Percentiles rank a stretch among this genome's conserved stretches.
Conservation (phyloP, 2,113 vertebrate species). For the Microtus pennsylvanicus region DNA sequence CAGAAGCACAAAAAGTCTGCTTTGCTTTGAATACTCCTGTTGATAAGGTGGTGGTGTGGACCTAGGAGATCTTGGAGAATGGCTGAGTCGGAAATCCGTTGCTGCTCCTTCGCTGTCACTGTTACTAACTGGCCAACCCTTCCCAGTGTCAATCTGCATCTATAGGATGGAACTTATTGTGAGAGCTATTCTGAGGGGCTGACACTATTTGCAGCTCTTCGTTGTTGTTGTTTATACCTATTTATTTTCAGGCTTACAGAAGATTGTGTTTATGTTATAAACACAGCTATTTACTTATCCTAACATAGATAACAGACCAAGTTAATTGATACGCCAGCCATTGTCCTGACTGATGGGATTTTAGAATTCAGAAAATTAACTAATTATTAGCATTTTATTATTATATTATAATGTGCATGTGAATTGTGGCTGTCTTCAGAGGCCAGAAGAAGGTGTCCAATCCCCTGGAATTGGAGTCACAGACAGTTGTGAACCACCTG, state of each 20-base stretch:
- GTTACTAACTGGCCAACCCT: not conserved
- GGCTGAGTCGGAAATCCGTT: not conserved
- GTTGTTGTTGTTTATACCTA: not conserved
- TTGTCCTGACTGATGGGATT: not conserved
- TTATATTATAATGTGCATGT: too few species aligned
- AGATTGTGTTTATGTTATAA: not conserved
- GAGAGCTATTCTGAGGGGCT: not conserved
- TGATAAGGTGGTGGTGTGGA: not conserved
- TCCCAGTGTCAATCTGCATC: not conserved
- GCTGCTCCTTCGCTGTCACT: not conserved
- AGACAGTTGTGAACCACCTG: not conserved
- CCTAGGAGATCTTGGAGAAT: not conserved
- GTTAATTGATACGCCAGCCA: constrained; percentile 6
- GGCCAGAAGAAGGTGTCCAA: not conserved
- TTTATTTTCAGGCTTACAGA: not conserved
- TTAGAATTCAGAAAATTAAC: constrained; percentile 16
- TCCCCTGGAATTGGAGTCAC: not conserved
- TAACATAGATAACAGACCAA: not conserved
- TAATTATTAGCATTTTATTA: not conserved
- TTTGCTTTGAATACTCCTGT: constrained; percentile 8
- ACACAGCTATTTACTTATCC: not conserved
- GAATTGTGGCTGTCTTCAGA: too few species aligned
- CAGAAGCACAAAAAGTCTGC: not conserved
- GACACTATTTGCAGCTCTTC: not conserved
- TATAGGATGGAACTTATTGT: not conserved